Evolutionary conservation across 1,140 invertebrate species (phyloP), one percentile per base, ranked within the genome.

Genomic region (Teleopsis dalmanni): DNA sequence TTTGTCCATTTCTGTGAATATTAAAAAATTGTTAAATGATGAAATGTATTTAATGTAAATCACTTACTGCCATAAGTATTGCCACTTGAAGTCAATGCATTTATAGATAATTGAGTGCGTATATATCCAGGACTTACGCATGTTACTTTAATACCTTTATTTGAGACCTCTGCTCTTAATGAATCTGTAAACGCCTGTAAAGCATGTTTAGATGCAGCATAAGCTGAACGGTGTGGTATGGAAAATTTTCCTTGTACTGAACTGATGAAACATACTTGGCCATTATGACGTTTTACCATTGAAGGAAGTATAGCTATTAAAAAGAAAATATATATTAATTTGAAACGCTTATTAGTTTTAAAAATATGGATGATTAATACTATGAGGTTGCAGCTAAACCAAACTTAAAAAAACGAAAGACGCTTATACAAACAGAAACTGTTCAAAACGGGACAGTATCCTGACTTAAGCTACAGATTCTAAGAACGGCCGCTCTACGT

Each of bases 201-300:
- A 3, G 95, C 94, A 77, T 96, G 92, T 74, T 98, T 98, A 0
- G 93, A 94, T 16, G 93, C 91, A 50, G 85, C 79, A 77, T 98
- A 95, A 3, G 88, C 83, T 25, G 88, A 88, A 51, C 89, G 81
- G 64, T 85, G 85, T 31, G 95, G 94, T 59, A 97, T 80, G 4
- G 89, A 83, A 46, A 98, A 81, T 65, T 87, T 83, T 35, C 92
- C 92, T 77, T 98, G 95, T 3, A 98, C 76, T 55, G 91, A 95
- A 70, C 92, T 92, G n/a, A 97, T 77, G 56, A 82, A 87, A 26
- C 96, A 83, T 58, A 98, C 84, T 58, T 90, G 85, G 1, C 94
- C 95, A 60, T 73, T 76, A 57, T 80, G 76, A 52, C 78, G 73
- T 62, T 86, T 74, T 3, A 91, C 73, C 92, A 96, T 96, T 14